Conservation (phyloP, 92 coral and sea anemone species). For the Hydrozoanthus gracilis region DNA sequence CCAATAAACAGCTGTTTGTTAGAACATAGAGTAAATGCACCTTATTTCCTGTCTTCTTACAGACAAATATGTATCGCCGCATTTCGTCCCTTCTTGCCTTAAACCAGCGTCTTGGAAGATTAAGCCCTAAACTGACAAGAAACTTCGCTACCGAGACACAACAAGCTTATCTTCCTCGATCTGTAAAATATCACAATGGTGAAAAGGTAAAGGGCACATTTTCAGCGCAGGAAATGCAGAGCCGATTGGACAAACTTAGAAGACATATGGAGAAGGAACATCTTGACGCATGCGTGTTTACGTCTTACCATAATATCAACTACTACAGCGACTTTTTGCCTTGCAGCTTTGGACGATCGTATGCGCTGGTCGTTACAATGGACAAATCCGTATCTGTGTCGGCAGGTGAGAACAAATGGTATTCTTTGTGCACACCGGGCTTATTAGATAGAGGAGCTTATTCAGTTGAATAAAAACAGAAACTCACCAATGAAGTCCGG, state of each 20-base stretch:
- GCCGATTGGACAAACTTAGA: slow-evolving; percentile 77
- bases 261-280: slow-evolving; percentile 77
- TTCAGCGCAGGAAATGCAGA: slow-evolving; percentile 85
- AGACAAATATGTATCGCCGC: slow-evolving; percentile 9
- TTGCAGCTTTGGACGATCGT: slow-evolving; percentile 85
- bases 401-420: slow-evolving; percentile 69
- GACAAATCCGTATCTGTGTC: slow-evolving; percentile 75
- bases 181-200: slow-evolving; percentile 66
- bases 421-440: not conserved
- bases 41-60: too few species aligned
- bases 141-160: slow-evolving; percentile 2
- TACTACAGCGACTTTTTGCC: slow-evolving; percentile 85
- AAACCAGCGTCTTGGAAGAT: not conserved
- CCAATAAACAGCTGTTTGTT: too few species aligned
- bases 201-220: slow-evolving; percentile 83
- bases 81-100: not conserved
- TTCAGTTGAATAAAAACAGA: too few species aligned
- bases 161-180: slow-evolving; percentile 61
- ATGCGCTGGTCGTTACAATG: slow-evolving; percentile 81
- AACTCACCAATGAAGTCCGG: too few species aligned
- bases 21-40: too few species aligned
- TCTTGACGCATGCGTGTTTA: slow-evolving; percentile 95
- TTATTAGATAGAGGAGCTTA: too few species aligned
- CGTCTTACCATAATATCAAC: slow-evolving; percentile 84
- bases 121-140: not conserved